Conservation (phyloP, 2,797 vertebrate species). For the Dendrocincla fuliginosa region DNA sequence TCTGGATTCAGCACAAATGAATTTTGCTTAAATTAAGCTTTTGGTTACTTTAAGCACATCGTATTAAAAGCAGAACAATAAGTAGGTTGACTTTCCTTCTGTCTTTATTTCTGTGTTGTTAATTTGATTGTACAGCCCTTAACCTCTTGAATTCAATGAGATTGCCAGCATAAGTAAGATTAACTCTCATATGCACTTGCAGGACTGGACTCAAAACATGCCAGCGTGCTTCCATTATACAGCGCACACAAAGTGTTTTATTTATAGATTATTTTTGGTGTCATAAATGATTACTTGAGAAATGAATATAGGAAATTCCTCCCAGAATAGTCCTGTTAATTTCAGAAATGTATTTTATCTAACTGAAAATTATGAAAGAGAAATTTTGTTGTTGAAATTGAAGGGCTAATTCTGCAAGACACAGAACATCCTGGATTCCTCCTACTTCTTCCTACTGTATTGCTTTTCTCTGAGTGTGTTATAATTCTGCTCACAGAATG, state of each 20-base stretch:
- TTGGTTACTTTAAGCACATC: constrained; percentile 52
- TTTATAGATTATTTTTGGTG: constrained; percentile 18
- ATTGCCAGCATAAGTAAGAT: not conserved
- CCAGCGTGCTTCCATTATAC: not conserved
- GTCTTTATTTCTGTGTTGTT: constrained; percentile 54
- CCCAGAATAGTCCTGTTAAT: constrained; percentile 41
- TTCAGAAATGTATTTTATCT: constrained; percentile 28
- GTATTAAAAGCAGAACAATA: constrained; percentile 55
- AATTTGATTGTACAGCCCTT: constrained; percentile 21
- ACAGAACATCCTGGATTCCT: constrained; percentile 16
- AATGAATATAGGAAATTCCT: constrained; percentile 42
- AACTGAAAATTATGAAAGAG: constrained; percentile 8
- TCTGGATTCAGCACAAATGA: constrained; percentile 48
- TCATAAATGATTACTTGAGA: not conserved
- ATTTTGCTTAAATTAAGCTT: constrained; percentile 52
- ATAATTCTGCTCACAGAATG: constrained; percentile 33
- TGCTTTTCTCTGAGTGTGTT: not conserved
- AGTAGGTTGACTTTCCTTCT: constrained; percentile 33
- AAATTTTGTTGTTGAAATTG: constrained; percentile 12
- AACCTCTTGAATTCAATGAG: not conserved
- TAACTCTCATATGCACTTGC: not conserved
- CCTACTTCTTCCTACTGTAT: not conserved
- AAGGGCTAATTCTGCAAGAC: constrained; percentile 33
- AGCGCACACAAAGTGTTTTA: not conserved
- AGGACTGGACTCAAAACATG: not conserved